These are phyloP conservation scores for Aspidiotus destructor DNA, from an alignment of 2,888 invertebrate genomes.

Conservation along the genomic window DNA sequence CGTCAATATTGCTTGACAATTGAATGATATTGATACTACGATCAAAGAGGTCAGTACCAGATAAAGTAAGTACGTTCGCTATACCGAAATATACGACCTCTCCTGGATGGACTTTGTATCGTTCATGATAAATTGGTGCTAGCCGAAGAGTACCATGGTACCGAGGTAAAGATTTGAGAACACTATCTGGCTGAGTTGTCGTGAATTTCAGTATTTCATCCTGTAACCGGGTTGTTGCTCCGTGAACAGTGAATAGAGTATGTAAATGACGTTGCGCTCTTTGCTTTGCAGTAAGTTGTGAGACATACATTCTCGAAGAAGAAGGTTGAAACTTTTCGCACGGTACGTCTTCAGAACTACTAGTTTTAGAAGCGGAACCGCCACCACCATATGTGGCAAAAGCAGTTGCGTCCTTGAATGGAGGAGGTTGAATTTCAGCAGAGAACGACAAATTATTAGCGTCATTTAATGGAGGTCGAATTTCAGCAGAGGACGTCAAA, in stretches of 20 bases:
- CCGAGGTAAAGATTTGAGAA: neutral
- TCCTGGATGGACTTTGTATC: neutral
- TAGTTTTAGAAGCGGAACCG: no score
- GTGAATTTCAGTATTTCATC: neutral
- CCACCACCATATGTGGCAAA: no score
- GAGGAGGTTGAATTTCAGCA: no score
- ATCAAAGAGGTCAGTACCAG: neutral
- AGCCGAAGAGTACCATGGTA: constrained; percentile 12
- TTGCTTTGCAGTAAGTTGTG: neutral
- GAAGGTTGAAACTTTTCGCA: no score
- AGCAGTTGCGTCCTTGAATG: no score
- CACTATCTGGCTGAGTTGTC: neutral
- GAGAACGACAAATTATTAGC: no score
- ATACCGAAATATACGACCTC: constrained; percentile 18
- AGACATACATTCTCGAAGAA: no score
- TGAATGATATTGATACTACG: neutral
- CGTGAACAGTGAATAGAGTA: neutral
- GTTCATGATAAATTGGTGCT: neutral
- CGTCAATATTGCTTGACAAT: constrained; percentile 13
- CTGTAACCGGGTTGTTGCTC: neutral
- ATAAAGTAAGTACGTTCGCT: neutral
- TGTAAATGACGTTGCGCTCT: neutral
- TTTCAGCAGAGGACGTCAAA: no score
- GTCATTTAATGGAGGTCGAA: no score
- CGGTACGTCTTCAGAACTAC: no score